These are phyloP conservation scores for Silurus lanzhouensis DNA, from an alignment of 2,797 vertebrate genomes.

Conservation along the genomic window DNA sequence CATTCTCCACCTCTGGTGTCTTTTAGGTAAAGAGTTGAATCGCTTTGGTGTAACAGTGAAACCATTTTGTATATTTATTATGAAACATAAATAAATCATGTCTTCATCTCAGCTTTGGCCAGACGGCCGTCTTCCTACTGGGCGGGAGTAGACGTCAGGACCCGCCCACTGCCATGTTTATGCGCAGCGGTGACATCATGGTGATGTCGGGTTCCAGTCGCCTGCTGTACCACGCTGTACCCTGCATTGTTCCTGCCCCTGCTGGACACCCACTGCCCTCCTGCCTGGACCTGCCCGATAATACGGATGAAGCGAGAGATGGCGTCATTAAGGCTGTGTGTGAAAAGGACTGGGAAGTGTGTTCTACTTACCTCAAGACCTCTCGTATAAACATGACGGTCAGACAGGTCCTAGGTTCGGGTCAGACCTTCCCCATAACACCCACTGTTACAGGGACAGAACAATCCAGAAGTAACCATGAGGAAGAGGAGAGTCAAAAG, in stretches of 20 bases:
- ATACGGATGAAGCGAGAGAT: constrained; percentile 52
- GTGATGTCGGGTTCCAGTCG: constrained; percentile 94
- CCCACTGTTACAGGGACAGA: neutral
- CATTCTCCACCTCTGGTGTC: constrained; percentile 87
- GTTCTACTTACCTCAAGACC: constrained; percentile 81
- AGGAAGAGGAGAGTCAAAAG: constrained; percentile 34
- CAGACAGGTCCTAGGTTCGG: constrained; percentile 85
- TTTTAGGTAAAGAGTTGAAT: constrained; percentile 77
- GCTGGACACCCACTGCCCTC: constrained; percentile 63
- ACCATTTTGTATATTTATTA: neutral
- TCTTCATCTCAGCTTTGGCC: constrained; percentile 82
- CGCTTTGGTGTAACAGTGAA: neutral
- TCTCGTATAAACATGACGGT: constrained; percentile 92
- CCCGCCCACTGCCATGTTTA: constrained; percentile 86
- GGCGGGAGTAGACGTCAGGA: constrained; percentile 85
- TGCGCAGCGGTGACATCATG: constrained; percentile 96
- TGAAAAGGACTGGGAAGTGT: constrained; percentile 84
- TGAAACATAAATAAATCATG: neutral
- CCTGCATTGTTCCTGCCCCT: constrained; percentile 78
- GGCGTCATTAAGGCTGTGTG: constrained; percentile 69
- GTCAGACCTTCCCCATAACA: constrained; percentile 76
- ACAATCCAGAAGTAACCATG: constrained; percentile 28
- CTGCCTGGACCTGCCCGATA: constrained; percentile 53
- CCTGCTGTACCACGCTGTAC: constrained; percentile 91
- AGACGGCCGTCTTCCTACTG: constrained; percentile 90